Evolutionary conservation across 1,140 invertebrate species (phyloP).

Genomic region (Dendrolimus punctatus): DNA sequence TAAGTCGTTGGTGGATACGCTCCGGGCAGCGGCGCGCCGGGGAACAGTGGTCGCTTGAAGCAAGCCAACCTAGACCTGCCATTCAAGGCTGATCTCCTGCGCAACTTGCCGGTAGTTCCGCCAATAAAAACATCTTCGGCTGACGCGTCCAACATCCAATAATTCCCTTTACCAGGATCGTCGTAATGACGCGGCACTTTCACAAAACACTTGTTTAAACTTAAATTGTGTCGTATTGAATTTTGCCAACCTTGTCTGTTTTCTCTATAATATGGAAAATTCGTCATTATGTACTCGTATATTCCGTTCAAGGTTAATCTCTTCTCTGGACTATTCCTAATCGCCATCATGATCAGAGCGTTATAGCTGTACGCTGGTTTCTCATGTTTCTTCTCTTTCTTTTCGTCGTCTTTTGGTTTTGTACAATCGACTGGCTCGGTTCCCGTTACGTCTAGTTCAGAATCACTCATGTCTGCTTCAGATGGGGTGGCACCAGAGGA

Average conservation of each 20-base stretch:
- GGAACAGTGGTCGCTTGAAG: conserved; percentile 81
- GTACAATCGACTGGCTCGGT: conserved; percentile 80
- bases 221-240: conserved; percentile 97
- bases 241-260: conserved; percentile 99
- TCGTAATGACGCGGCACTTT: conserved; percentile 96
- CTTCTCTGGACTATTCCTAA: conserved; percentile 94
- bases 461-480: conserved; percentile 70
- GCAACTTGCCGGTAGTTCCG: conserved; percentile 94
- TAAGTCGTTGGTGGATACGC: conserved; percentile 67
- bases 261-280: conserved; percentile 98
- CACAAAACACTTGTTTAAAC: conserved; percentile 98
- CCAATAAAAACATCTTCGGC: conserved; percentile 98
- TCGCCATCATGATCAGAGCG: conserved; percentile 99
- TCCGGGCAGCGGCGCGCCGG: conserved; percentile 62
- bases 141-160: conserved; percentile 96
- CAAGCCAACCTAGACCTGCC: conserved; percentile 88
- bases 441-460: conserved; percentile 85
- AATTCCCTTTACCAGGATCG: conserved; percentile 96
- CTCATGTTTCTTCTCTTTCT: conserved; percentile 81
- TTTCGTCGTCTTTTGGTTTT: conserved; percentile 58
- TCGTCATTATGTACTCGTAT: conserved; percentile 99
- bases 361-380: conserved; percentile 99
- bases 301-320: conserved; percentile 97
- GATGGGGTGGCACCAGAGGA: conserved; percentile 40
- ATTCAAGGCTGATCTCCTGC: conserved; percentile 89